A percentile compares a stretch with the other conserved stretches of the same genome.
phyloP scores from a whole-genome alignment of 2,113 vertebrate genomes.

The Cyprinus carpio region DNA sequence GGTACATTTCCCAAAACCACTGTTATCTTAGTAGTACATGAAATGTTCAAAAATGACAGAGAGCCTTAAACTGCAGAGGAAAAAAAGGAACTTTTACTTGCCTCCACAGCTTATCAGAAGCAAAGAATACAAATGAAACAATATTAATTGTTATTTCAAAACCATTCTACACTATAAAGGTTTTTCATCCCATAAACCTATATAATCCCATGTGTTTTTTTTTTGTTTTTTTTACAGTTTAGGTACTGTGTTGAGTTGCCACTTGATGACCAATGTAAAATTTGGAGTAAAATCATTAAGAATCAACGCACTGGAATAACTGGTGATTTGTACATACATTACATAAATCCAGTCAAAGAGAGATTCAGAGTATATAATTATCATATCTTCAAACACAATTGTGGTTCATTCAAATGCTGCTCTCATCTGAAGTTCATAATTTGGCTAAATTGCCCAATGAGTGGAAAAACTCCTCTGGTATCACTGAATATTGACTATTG shows the following conservation, averaged over 20 bases:
- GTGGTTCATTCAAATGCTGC: slow-evolving; percentile 15
- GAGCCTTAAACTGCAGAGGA: not conserved
- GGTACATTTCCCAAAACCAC: not conserved
- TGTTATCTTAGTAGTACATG: not conserved
- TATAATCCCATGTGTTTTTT: not conserved
- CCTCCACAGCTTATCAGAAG: not conserved
- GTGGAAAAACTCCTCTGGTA: not conserved
- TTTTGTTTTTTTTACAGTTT: not conserved
- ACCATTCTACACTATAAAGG: too few species aligned
- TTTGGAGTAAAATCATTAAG: not conserved
- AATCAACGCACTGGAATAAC: not conserved
- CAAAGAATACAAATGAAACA: too few species aligned
- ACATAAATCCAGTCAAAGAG: not conserved
- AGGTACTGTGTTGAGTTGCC: too few species aligned
- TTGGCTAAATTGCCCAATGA: not conserved
- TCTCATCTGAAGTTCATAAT: not conserved
- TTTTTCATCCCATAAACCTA: too few species aligned
- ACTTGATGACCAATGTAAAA: not conserved
- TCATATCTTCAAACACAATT: not conserved
- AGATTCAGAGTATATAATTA: not conserved
- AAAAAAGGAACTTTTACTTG: too few species aligned
- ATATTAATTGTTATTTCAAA: too few species aligned
- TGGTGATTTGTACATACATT: not conserved
- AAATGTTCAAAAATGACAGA: not conserved
- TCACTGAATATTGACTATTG: not conserved